A percentile compares a stretch with the other conserved stretches of the same genome.
These are phyloP conservation scores for Oxyteleia sp. DNA, from an alignment of 2,888 invertebrate genomes.

Conservation along the genomic window DNA sequence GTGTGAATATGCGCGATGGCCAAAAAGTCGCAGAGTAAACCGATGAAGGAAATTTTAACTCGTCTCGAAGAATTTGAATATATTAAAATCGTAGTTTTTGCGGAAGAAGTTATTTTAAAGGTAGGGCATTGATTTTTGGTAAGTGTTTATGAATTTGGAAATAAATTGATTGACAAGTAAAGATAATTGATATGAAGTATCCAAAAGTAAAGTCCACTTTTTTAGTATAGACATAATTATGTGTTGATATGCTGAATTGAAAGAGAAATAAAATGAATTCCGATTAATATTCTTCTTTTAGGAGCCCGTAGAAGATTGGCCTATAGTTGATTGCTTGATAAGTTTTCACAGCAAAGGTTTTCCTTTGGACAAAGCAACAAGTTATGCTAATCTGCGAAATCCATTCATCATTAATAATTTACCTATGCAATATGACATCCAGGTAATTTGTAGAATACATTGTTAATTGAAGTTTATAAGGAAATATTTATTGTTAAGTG, in stretches of 20 bases:
- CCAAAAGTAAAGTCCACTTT: too few relatives aligned
- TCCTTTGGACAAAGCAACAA: constrained; percentile 98
- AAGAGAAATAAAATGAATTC: too few relatives aligned
- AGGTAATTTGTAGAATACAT: constrained; percentile 88
- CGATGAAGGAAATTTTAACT: constrained; percentile 99
- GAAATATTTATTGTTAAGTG: too few relatives aligned
- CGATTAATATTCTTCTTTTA: too few relatives aligned
- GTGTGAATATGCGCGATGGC: constrained; percentile 99
- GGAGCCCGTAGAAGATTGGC: constrained; percentile 99
- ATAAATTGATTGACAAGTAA: too few relatives aligned
- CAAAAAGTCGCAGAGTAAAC: constrained; percentile 99
- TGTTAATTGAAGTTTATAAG: not conserved
- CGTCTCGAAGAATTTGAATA: constrained; percentile 98
- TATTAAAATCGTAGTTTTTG: constrained; percentile 97
- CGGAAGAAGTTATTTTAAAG: constrained; percentile 98
- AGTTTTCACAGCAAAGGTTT: constrained; percentile 99
- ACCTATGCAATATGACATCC: constrained; percentile 99
- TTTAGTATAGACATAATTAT: too few relatives aligned
- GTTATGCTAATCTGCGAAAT: constrained; percentile 96
- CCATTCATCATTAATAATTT: constrained; percentile 99
- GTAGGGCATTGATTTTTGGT: too few relatives aligned
- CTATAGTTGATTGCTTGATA: constrained; percentile 98
- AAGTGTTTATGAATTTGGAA: too few relatives aligned
- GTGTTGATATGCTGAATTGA: too few relatives aligned
- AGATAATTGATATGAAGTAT: too few relatives aligned